Conservation (phyloP, 1,140 invertebrate species). For the Plectus sambesii region DNA sequence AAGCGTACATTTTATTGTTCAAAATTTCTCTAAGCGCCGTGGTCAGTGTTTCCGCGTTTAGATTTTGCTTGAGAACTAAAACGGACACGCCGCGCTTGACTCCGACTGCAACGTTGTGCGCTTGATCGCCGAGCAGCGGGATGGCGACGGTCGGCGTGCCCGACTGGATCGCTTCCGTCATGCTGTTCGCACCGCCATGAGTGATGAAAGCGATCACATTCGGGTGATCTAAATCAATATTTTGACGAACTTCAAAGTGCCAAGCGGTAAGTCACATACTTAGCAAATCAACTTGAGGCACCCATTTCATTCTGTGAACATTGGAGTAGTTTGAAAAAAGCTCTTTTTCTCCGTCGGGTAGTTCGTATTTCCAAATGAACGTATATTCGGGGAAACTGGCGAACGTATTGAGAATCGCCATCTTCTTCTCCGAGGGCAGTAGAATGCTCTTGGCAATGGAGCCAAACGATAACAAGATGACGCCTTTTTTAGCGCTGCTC, state of each 20-base stretch:
- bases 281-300: conserved; percentile 30
- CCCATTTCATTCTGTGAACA: conserved; percentile 24
- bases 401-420: conserved; percentile 20
- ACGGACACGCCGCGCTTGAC: conserved; percentile 19
- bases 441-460: conserved; percentile 20
- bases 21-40: conserved; percentile 10
- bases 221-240: conserved; percentile 54
- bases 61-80: conserved; percentile 2
- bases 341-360: conserved; percentile 17
- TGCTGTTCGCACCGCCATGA: conserved; percentile 57
- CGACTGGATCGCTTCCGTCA: conserved; percentile 57
- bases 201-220: conserved; percentile 59
- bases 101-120: conserved; percentile 37
- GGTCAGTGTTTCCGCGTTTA: conserved; percentile 11
- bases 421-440: conserved; percentile 26
- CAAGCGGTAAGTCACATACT: conserved; percentile 1
- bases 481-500: too few relatives aligned
- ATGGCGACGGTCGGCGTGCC: conserved; percentile 58
- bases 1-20: conserved; percentile 4
- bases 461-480: conserved; percentile 33
- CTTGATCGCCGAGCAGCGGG: conserved; percentile 58
- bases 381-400: conserved; percentile 24
- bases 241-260: too few relatives aligned
- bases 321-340: conserved; percentile 19
- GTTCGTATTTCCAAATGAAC: conserved; percentile 36